Base-by-base conservation (phyloP, 30 jellyfish, hydroid and myxozoan species). In the Aurelia sp. region DNA sequence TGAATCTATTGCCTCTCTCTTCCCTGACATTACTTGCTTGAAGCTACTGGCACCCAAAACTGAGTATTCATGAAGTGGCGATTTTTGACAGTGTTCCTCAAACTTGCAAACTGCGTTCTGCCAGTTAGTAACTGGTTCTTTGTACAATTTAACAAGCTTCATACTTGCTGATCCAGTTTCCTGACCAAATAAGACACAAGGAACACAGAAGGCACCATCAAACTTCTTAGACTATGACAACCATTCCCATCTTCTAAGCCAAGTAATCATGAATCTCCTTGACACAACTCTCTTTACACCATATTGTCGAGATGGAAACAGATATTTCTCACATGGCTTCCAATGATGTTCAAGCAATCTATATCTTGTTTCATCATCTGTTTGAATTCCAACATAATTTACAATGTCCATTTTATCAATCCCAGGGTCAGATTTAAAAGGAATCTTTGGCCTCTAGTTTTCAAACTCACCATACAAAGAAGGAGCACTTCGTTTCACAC, bases 171-270 rank as follows among this genome's bases (percentile, higher is more conserved):
- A n/a, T 71, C 81, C 23, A 40, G 70, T 13, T 27, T 71, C 70
- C 16, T 71, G 81, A 11, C 78, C 90, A 79, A 79, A 62, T 18
- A 79, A 50, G 23, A 61, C 90, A 66, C 90, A 79, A 35, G 88
- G 75, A n/a, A 79, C 20, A 79, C 90, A 79, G 48, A 31, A 62
- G 18, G 85, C 90, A 79, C 91, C 89, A 68, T 82, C 89, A 18
- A 6, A 21, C 15, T 53, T 84, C 71, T 65, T 58, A 22, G 91
- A 70, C 27, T 84, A 84, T 22, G 71, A 27, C 33, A 27, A 27
- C 91, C 92, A 82, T 15, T 20, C 7, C n/a, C 41, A 82, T 22
- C 33, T 17, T 23, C 51, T 57, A 13, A 82, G 53, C 83, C 92
- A 66, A 18, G 30, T 27, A n/a, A 6, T 37, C 72, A 19, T 48